A percentile compares a stretch with the other conserved stretches of the same genome.
Evolutionary conservation across 2,797 vertebrate species (phyloP).

Genomic region (Pampus argenteus): DNA sequence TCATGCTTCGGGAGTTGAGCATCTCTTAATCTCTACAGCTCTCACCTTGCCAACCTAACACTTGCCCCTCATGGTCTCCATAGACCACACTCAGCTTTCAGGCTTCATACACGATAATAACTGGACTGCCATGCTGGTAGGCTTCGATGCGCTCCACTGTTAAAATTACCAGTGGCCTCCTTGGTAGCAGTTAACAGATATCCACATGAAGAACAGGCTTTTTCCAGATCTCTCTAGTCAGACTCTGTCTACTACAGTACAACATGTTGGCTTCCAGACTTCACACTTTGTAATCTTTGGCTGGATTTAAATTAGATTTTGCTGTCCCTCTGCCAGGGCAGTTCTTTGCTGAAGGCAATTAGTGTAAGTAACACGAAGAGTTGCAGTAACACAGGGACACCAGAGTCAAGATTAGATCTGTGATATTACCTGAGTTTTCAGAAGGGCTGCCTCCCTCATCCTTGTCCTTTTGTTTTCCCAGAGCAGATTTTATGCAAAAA

Average conservation of each 20-base stretch:
- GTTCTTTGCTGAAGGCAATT: neutral
- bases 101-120: constrained; percentile 41
- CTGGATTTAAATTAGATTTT: constrained; percentile 38
- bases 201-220: constrained; percentile 40
- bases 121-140: constrained; percentile 40
- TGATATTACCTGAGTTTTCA: neutral
- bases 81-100: constrained; percentile 44
- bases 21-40: constrained; percentile 67
- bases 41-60: constrained; percentile 65
- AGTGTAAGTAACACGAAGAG: neutral
- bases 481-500: neutral
- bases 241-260: constrained; percentile 14
- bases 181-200: constrained; percentile 59
- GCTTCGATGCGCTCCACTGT: constrained; percentile 23
- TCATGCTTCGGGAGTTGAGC: constrained; percentile 54
- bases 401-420: neutral
- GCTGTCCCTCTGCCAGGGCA: constrained; percentile 33
- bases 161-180: constrained; percentile 49
- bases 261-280: constrained; percentile 39
- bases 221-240: constrained; percentile 33
- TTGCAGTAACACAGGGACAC: neutral
- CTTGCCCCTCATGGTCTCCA: constrained; percentile 12
- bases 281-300: constrained; percentile 52
- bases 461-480: neutral
- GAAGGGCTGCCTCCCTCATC: neutral